Base-by-base conservation (phyloP, 2,888 invertebrate genomes). In the Clepsis dumicolana region DNA sequence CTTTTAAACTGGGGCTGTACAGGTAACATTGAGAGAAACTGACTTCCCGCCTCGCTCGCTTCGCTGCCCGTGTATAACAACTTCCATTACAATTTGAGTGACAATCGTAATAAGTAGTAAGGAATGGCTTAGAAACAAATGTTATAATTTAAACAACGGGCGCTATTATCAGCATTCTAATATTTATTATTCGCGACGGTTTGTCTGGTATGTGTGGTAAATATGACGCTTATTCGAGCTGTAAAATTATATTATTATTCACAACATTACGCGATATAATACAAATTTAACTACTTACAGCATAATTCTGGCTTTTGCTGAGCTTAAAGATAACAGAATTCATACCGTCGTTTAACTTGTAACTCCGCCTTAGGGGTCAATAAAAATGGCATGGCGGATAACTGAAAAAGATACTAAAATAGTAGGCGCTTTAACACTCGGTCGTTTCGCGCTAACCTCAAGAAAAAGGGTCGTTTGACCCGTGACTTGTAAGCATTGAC, bases 401-500 rank as follows among this genome's bases (percentile, higher is more conserved):
- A 21, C 21, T 21, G 41, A 44, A 44, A 21, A 8, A 48, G 48
- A 48, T 21, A 48, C 48, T 48, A 12, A 21, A 48, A 48, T 48
- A 21, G 48, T 10, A 21, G 21, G 48, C 21, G 48, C 18, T 8
- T 16, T 18, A 44, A 44, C 44, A 35, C n/a, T 14, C 44, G 44
- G 16, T 44, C 44, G 44, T 18, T 18, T 48, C 18, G 18, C 48
- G 21, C 18, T 21, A 12, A 7, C 21, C 48, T 48, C 21, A 48
- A 48, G 48, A 18, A 48, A 48, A 48, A 21, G 21, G 48, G 48
- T 48, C 12, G 12, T 48, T 48, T 48, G 48, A 48, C 48, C 48
- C 48, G 48, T n/a, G 21, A 48, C 48, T 48, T 21, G 12, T 48
- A 12, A 48, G 21, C 12, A 48, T 48, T 48, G 48, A 48, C 21